Percentiles rank a stretch among this genome's conserved stretches.
phyloP scores from a whole-genome alignment of 2,888 invertebrate species.

The Syrphus vitripennis region DNA sequence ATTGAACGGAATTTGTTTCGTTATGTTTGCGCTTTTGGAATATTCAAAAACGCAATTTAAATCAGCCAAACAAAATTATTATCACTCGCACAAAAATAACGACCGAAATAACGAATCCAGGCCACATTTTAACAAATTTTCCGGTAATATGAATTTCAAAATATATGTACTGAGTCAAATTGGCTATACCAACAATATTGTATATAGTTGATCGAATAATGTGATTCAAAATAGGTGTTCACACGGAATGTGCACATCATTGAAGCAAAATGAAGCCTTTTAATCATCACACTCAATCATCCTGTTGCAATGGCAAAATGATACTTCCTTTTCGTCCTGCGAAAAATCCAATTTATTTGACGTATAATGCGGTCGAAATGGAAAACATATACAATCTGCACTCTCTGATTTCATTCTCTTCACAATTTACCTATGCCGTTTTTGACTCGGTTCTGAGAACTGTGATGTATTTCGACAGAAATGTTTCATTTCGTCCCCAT shows the following conservation, averaged over 20 bases:
- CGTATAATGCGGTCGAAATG: constrained; percentile 60
- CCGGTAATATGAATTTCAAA: background rate
- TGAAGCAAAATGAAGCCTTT: constrained; percentile 31
- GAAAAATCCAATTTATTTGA: constrained; percentile 60
- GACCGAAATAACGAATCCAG: constrained; percentile 35
- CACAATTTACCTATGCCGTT: background rate
- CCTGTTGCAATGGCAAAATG: constrained; percentile 37
- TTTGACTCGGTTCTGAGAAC: background rate
- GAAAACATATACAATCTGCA: constrained; percentile 17
- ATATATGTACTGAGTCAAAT: constrained; percentile 24
- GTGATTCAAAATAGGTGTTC: constrained; percentile 19
- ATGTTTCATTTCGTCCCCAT: background rate
- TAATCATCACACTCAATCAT: constrained; percentile 63
- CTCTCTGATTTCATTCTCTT: background rate
- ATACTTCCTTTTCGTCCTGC: constrained; percentile 42
- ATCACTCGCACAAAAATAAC: constrained; percentile 33
- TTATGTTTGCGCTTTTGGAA: background rate
- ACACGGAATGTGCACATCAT: constrained; percentile 48
- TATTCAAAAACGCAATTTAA: background rate
- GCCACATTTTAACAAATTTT: constrained; percentile 15
- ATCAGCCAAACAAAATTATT: constrained; percentile 10
- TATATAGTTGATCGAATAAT: constrained; percentile 21
- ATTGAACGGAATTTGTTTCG: too few species aligned
- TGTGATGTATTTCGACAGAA: background rate
- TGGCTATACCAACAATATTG: constrained; percentile 12